Conservation (phyloP, 2,797 vertebrate species). For the Centroberyx gerrardi region DNA sequence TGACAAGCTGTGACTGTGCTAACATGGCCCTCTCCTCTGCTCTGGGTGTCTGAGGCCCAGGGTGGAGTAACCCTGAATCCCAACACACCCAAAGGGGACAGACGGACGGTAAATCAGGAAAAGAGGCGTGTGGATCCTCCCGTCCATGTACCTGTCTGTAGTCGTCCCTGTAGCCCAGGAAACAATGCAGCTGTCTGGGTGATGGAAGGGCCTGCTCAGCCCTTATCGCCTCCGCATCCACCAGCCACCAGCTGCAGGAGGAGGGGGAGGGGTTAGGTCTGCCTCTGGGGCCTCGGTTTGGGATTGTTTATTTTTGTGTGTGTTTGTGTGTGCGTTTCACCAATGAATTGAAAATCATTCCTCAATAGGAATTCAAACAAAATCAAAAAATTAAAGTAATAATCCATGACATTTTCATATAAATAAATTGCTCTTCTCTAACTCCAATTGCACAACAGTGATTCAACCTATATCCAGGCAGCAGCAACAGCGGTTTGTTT, state of each 20-base stretch:
- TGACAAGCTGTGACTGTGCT: constrained; percentile 26
- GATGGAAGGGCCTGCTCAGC: constrained; percentile 70
- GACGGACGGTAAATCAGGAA: constrained; percentile 65
- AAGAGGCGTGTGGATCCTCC: constrained; percentile 51
- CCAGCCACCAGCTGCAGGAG: constrained; percentile 15
- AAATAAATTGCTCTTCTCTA: not conserved
- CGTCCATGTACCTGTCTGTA: constrained; percentile 53
- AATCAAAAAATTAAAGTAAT: not conserved
- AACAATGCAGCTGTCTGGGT: constrained; percentile 79
- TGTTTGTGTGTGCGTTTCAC: not conserved
- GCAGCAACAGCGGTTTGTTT: no score
- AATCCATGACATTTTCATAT: not conserved
- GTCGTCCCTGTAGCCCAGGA: constrained; percentile 67
- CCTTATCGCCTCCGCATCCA: constrained; percentile 51
- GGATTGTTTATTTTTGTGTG: constrained; percentile 22
- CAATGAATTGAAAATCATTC: not conserved
- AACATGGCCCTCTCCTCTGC: constrained; percentile 29
- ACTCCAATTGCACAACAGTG: not conserved
- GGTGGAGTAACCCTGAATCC: constrained; percentile 40
- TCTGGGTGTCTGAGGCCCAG: constrained; percentile 30
- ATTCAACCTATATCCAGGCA: no score
- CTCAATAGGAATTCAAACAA: not conserved
- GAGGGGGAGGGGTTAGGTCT: not conserved
- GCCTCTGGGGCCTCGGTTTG: constrained; percentile 18
- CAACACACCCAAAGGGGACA: constrained; percentile 47